Base-by-base conservation (phyloP, 2,888 invertebrate genomes). In the Theretra japonica region DNA sequence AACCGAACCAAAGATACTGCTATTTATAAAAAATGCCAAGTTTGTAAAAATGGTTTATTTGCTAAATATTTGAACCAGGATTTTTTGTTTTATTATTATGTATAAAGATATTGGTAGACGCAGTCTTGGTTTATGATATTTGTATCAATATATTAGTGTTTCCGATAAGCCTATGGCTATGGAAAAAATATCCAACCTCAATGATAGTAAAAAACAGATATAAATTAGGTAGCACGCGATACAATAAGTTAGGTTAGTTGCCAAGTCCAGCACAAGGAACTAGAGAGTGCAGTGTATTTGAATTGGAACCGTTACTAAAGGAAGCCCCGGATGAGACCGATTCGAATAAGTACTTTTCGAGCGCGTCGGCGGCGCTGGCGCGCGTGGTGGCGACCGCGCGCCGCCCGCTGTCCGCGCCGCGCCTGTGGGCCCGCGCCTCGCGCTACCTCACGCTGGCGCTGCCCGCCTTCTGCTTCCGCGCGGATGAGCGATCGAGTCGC, bases 391-490 rank as follows among this genome's bases (percentile, higher is more conserved):
- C 81, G 76, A 84, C 85, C 76, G 88, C 85, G 59, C 83, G 84
- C 23, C 84, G 81, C 70, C 84, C 84, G 74, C 80, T 78, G 74
- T 80, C 74, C 75, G 75, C 79, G 70, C 76, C 76, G 62, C 75
- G 70, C 23, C 73, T 73, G 69, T 90, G 88, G 87, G 68, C 85
- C 50, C 80, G 82, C 65, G 83, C 85, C 28, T 73, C 82, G 8
- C 82, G 83, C 25, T 85, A 86, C 19, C 75, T 91, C 74, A 86
- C 88, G 30, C 83, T 81, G 70, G 80, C 82, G 68, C 86, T 90
- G 70, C 90, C 91, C 30, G 69, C 79, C 56, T 78, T 86, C 83
- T 93, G 93, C 91, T 86, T 86, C 85, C 85, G 87, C 76, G 83
- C 84, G 74, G 88, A 86, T 79, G 84, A 84, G 77, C 79, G 82